Evolutionary conservation across 2,888 invertebrate species (phyloP).

Genomic region (Synanthedon andrenaeformis): DNA sequence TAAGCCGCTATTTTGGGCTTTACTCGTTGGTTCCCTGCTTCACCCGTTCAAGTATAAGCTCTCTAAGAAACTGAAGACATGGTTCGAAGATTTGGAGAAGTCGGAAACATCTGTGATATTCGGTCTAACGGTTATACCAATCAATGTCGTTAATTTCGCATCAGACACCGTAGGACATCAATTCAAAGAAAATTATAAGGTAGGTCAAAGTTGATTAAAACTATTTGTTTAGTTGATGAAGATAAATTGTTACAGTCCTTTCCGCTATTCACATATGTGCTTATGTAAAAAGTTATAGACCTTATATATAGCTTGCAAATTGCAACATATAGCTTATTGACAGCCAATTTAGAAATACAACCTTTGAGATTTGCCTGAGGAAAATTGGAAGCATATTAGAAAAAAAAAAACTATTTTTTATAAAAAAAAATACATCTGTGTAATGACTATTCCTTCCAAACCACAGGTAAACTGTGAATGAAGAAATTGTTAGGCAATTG

Average conservation of each 20-base stretch:
- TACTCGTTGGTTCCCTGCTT: constrained; percentile 96
- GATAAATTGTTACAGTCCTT: neutral
- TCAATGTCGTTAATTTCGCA: constrained; percentile 79
- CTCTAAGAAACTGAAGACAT: constrained; percentile 79
- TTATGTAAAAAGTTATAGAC: neutral
- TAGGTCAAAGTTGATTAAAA: constrained; percentile 13
- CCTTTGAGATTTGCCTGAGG: too few species aligned
- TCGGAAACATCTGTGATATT: constrained; percentile 75
- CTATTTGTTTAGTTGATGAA: neutral
- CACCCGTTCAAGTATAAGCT: constrained; percentile 92
- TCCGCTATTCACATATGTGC: too few species aligned
- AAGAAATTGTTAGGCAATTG: too few species aligned
- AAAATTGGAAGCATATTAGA: too few species aligned
- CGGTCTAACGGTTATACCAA: constrained; percentile 74
- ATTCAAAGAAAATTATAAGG: constrained; percentile 74
- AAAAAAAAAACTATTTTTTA: too few species aligned
- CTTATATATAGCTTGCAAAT: too few species aligned
- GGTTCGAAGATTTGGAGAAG: constrained; percentile 80
- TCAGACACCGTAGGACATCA: constrained; percentile 81
- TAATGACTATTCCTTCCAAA: too few species aligned
- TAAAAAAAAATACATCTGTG: too few species aligned
- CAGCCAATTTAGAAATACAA: too few species aligned
- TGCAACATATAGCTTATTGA: too few species aligned
- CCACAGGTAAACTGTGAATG: too few species aligned
- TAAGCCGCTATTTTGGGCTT: constrained; percentile 94